Percentiles rank a stretch among this genome's conserved stretches.
Conservation (phyloP, 2,888 invertebrate genomes). For the Ennomos quercinarius region DNA sequence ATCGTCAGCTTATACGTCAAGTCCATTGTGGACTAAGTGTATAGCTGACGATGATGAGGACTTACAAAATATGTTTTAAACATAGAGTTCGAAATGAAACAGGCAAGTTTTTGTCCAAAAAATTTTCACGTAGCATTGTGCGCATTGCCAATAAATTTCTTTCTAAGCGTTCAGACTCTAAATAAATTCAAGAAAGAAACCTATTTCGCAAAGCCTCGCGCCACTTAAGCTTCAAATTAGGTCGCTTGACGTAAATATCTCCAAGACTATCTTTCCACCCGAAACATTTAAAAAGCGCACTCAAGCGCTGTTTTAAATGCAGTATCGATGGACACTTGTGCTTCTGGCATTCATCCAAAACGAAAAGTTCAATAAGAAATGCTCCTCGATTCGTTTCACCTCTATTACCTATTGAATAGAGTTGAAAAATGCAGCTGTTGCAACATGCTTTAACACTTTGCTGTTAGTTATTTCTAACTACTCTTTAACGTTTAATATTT, state of each 20-base stretch:
- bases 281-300: conserved; percentile 35
- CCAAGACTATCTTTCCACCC: conserved; percentile 30
- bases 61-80: not conserved
- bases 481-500: conserved; percentile 42
- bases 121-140: not conserved
- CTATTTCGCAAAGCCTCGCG: conserved; percentile 18
- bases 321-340: conserved; percentile 32
- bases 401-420: conserved; percentile 18
- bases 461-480: conserved; percentile 36
- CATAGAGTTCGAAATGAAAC: not conserved
- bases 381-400: conserved; percentile 11
- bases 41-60: not conserved
- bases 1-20: too few species aligned
- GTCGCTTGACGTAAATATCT: conserved; percentile 37
- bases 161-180: conserved; percentile 5
- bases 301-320: conserved; percentile 33
- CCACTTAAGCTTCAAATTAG: conserved; percentile 36
- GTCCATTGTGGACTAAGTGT: too few species aligned
- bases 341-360: conserved; percentile 35
- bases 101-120: not conserved
- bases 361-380: conserved; percentile 27
- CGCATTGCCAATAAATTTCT: conserved; percentile 11
- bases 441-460: conserved; percentile 17
- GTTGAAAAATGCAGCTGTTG: conserved; percentile 17
- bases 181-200: conserved; percentile 20